Evolutionary conservation across 37 sponge, comb jelly and placozoan species (phyloP).

Genomic region (Ianthella basta): DNA sequence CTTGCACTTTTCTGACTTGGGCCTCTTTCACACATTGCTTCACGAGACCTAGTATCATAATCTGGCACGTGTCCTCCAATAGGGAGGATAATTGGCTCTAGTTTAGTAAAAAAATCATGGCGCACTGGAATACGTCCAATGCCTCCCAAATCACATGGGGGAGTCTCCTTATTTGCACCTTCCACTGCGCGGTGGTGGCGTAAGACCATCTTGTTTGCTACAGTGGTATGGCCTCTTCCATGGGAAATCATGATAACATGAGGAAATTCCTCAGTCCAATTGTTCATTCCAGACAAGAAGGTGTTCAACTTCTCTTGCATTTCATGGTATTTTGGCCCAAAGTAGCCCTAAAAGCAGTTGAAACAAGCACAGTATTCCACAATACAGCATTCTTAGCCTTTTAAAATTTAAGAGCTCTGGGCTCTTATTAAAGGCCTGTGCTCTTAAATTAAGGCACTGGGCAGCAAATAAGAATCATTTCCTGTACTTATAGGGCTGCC

Average conservation of each 20-base stretch:
- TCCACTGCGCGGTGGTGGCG: background rate
- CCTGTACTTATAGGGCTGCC: background rate
- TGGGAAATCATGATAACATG: background rate
- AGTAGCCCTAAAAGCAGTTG: background rate
- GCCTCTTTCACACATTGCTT: too few relatives aligned
- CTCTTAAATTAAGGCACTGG: constrained; percentile 2
- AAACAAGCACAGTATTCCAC: background rate
- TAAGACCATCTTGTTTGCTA: background rate
- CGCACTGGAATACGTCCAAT: background rate
- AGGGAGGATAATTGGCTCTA: background rate
- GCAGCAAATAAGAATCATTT: background rate
- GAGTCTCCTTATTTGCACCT: background rate
- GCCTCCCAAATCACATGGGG: background rate
- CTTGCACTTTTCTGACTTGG: too few relatives aligned
- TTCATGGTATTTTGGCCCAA: background rate
- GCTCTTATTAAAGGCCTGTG: background rate
- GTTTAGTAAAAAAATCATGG: background rate
- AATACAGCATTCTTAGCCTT: background rate
- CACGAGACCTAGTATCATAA: background rate
- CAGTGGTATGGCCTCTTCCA: too few relatives aligned
- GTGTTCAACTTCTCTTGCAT: background rate
- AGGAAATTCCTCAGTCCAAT: background rate
- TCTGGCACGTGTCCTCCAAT: background rate
- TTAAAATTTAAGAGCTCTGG: background rate
- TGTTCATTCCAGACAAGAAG: background rate